phyloP scores from a whole-genome alignment of 2,113 vertebrate species.

The Protobothrops mucrosquamatus region DNA sequence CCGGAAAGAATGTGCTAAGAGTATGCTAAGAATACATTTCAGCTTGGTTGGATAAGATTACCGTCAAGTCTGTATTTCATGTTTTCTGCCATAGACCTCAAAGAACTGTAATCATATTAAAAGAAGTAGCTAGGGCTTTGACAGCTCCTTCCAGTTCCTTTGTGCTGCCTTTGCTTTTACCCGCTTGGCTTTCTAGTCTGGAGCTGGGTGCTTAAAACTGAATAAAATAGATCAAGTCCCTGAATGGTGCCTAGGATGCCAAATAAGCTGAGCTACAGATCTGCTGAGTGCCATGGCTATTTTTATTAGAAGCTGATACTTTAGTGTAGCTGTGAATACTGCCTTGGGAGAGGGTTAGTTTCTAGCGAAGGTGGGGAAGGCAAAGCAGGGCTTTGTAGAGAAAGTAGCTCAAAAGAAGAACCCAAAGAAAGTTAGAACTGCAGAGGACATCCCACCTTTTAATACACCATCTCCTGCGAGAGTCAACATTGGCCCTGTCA shows the following conservation, averaged over 20 bases:
- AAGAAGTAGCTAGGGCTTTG: constrained; percentile 55
- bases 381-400: constrained; percentile 64
- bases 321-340: constrained; percentile 67
- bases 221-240: neutral
- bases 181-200: constrained; percentile 35
- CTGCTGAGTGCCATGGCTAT: constrained; percentile 66
- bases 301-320: constrained; percentile 75
- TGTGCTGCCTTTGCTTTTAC: constrained; percentile 41
- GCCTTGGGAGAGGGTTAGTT: constrained; percentile 67
- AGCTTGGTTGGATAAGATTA: constrained; percentile 83
- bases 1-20: constrained; percentile 79
- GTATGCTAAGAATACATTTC: constrained; percentile 92
- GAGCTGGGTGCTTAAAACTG: constrained; percentile 25
- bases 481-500: constrained; percentile 41
- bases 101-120: constrained; percentile 69
- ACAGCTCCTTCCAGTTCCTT: constrained; percentile 51
- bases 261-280: constrained; percentile 57
- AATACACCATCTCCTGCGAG: constrained; percentile 48
- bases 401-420: constrained; percentile 60
- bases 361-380: constrained; percentile 50
- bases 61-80: constrained; percentile 72
- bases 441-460: constrained; percentile 54
- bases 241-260: constrained; percentile 40
- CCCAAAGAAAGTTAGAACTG: constrained; percentile 51
- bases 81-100: constrained; percentile 70